Percentiles rank a stretch among this genome's conserved stretches.
phyloP scores from a whole-genome alignment of 2,113 vertebrate species.

The Mus musculus region DNA sequence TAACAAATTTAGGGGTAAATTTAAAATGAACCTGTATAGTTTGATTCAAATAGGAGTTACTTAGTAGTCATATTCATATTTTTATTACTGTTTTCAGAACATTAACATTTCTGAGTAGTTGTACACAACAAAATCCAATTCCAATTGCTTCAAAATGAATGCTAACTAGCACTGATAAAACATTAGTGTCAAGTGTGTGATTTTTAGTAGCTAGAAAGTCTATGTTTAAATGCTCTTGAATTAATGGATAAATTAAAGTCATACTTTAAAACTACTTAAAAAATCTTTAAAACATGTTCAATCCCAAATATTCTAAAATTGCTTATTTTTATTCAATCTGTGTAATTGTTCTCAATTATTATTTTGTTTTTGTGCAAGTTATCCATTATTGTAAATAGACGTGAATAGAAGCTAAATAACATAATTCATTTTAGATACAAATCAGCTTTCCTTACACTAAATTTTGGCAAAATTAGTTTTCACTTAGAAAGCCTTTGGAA shows the following conservation, averaged over 20 bases:
- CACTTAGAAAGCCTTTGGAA: constrained; percentile 39
- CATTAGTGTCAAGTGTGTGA: constrained; percentile 87
- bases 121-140: constrained; percentile 81
- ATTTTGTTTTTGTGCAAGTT: constrained; percentile 74
- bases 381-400: constrained; percentile 83
- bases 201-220: constrained; percentile 87
- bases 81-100: constrained; percentile 66
- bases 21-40: constrained; percentile 36
- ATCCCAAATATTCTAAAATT: constrained; percentile 78
- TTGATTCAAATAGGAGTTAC: constrained; percentile 53
- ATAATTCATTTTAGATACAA: constrained; percentile 60
- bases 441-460: constrained; percentile 40
- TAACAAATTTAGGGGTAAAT: constrained; percentile 49
- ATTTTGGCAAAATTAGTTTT: constrained; percentile 68
- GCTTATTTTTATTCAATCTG: constrained; percentile 84
- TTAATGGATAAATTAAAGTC: constrained; percentile 88
- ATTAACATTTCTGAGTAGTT: constrained; percentile 78
- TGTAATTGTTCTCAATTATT: constrained; percentile 81
- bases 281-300: constrained; percentile 82
- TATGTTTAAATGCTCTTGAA: constrained; percentile 87
- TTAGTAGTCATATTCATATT: constrained; percentile 64
- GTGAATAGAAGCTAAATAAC: constrained; percentile 76
- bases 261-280: constrained; percentile 88
- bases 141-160: constrained; percentile 84
- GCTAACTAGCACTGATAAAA: constrained; percentile 88